Base-by-base conservation (phyloP, 2,797 vertebrate species). In the Myotis daubentonii region DNA sequence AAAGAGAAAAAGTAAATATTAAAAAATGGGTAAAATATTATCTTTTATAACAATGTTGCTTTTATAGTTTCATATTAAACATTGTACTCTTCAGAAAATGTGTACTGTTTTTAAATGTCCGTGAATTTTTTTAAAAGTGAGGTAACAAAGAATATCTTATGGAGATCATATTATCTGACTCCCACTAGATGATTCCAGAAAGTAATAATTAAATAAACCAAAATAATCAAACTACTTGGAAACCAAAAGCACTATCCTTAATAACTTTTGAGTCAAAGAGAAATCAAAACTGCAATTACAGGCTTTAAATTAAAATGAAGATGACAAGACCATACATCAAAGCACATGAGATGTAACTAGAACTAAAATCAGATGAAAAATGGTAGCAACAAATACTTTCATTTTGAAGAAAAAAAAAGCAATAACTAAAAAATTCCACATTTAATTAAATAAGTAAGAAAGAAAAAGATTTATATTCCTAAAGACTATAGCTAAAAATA, bases 181-280 rank as follows among this genome's bases (percentile, higher is more conserved):
- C 62, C 7, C 22, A 87, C 3, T 86, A 86, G 33, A 84, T 87
- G 28, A 91, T 87, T 94, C 16, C 38, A 76, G 53, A 89, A 94
- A 74, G 79, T 84, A 89, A 57, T 91, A 33, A 91, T 41, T 51
- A 84, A 95, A 80, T 89, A 80, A 85, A 90, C n/a, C 11, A 84
- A 97, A 94, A 93, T 84, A 87, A 88, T 92, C 62, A 93, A 95
- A 84, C 7, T 33, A 51, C 41, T 87, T 93, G 28, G 36, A 94
- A 93, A 28, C 28, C 23, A 85, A 95, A 95, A 96, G 28, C 41
- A 92, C 33, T 90, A 94, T 76, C 19, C 10, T 76, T 89, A 95
- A 72, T 93, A 83, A 81, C 38, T 87, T 95, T n/a, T 62, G 10
- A 25, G n/a, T 86, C 68, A 92, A 83, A 91, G 60, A 89, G 62